phyloP scores from a whole-genome alignment of 2,888 invertebrate species.

The Rhagophthalmus giganteus region DNA sequence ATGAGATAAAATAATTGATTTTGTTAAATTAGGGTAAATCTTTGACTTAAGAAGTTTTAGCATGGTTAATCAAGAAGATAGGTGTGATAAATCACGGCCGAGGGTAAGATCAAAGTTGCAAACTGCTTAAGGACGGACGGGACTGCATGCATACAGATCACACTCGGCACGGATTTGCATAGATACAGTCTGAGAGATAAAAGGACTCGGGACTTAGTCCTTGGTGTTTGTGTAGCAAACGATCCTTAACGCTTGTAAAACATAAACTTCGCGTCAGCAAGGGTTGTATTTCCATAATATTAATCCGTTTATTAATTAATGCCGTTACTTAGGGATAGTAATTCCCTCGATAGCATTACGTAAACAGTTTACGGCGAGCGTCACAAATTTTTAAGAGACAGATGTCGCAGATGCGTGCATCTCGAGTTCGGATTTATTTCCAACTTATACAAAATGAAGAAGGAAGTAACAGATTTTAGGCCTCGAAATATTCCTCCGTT shows the following conservation, averaged over 20 bases:
- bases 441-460: conserved; percentile 16
- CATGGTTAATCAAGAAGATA: conserved; percentile 25
- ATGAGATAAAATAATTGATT: too few relatives aligned
- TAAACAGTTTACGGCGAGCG: too few relatives aligned
- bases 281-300: neutral
- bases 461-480: conserved; percentile 26
- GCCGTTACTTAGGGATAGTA: too few relatives aligned
- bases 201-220: conserved; percentile 30
- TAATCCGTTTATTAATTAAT: conserved; percentile 5
- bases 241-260: conserved; percentile 24
- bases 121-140: conserved; percentile 33
- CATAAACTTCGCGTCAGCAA: conserved; percentile 1
- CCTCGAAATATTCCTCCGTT: conserved; percentile 17
- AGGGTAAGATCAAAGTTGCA: conserved; percentile 33
- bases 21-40: neutral
- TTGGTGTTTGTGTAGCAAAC: conserved; percentile 27
- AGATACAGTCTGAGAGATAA: conserved; percentile 35
- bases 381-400: too few relatives aligned
- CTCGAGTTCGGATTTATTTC: conserved; percentile 12
- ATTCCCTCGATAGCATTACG: too few relatives aligned
- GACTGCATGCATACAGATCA: conserved; percentile 35
- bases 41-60: conserved; percentile 13
- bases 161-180: conserved; percentile 36
- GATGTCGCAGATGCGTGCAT: neutral
- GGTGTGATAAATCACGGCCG: conserved; percentile 25